Evolutionary conservation across 1,140 invertebrate species (phyloP).

Genomic region (Formica selysi): DNA sequence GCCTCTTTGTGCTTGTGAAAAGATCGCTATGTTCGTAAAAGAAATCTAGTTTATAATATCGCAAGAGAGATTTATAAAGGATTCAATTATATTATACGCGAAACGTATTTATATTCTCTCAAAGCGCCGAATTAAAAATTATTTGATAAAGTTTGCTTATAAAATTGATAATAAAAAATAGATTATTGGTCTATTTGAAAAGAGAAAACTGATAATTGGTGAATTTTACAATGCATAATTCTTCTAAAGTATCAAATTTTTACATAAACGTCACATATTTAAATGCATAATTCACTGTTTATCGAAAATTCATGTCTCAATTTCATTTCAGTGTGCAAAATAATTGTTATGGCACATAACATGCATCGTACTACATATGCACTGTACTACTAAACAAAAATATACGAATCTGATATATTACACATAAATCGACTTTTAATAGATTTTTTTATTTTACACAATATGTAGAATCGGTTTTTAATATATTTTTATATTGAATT

Average conservation of each 20-base stretch:
- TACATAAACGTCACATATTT: constrained; percentile 16
- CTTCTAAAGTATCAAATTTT: neutral
- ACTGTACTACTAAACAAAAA: neutral
- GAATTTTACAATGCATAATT: constrained; percentile 12
- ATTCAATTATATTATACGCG: neutral
- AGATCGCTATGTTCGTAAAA: constrained; percentile 8
- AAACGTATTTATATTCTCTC: neutral
- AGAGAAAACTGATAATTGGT: neutral
- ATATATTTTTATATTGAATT: constrained; percentile 14
- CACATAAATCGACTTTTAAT: constrained; percentile 1
- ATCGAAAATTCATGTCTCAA: constrained; percentile 42
- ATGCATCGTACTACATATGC: neutral
- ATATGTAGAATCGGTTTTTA: neutral
- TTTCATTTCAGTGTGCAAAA: constrained; percentile 23
- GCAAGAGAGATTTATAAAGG: constrained; percentile 30
- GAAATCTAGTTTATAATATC: neutral
- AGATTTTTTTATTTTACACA: constrained; percentile 13
- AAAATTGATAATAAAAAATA: constrained; percentile 19
- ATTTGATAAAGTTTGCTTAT: neutral
- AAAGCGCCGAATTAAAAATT: constrained; percentile 1
- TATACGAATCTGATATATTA: constrained; percentile 2
- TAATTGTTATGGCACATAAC: constrained; percentile 44
- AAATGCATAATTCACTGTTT: constrained; percentile 21
- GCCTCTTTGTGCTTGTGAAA: neutral
- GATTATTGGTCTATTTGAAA: neutral